Conservation (phyloP, 2,888 invertebrate genomes). For the Nemoura dubitans region DNA sequence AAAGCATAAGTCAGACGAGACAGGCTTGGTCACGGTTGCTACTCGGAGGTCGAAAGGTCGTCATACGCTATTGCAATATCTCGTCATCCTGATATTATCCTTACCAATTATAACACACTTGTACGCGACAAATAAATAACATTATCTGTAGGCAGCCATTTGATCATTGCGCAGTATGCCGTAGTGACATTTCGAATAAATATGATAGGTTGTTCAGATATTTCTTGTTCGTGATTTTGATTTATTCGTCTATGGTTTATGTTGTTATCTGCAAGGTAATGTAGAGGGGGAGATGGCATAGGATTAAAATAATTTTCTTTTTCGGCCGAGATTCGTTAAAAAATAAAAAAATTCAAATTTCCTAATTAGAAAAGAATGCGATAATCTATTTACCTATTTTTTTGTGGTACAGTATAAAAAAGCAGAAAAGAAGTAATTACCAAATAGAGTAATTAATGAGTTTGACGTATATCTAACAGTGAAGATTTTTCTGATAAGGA, state of each 20-base stretch:
- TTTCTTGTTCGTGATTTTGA: not conserved
- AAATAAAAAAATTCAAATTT: too few relatives aligned
- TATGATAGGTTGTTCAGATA: not conserved
- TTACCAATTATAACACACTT: not conserved
- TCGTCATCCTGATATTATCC: not conserved
- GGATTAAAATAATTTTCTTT: too few relatives aligned
- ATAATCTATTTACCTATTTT: too few relatives aligned
- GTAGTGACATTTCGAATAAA: not conserved
- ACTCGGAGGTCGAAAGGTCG: not conserved
- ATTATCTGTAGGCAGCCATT: not conserved
- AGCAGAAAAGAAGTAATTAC: too few relatives aligned
- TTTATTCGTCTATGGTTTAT: not conserved
- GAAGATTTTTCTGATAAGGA: too few relatives aligned
- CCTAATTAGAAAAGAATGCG: too few relatives aligned
- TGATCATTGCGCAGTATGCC: not conserved
- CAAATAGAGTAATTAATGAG: too few relatives aligned
- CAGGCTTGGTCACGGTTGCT: not conserved
- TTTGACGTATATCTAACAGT: too few relatives aligned
- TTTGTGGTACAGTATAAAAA: too few relatives aligned
- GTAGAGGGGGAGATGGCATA: too few relatives aligned
- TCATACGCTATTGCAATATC: not conserved
- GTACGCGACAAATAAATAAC: not conserved
- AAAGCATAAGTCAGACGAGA: not conserved
- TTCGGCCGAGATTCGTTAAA: too few relatives aligned
- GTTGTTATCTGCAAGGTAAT: too few relatives aligned